Percentiles rank a stretch among this genome's conserved stretches.
These are phyloP conservation scores for Diadumene lineata DNA, from an alignment of 92 coral and sea anemone species.

Conservation along the genomic window DNA sequence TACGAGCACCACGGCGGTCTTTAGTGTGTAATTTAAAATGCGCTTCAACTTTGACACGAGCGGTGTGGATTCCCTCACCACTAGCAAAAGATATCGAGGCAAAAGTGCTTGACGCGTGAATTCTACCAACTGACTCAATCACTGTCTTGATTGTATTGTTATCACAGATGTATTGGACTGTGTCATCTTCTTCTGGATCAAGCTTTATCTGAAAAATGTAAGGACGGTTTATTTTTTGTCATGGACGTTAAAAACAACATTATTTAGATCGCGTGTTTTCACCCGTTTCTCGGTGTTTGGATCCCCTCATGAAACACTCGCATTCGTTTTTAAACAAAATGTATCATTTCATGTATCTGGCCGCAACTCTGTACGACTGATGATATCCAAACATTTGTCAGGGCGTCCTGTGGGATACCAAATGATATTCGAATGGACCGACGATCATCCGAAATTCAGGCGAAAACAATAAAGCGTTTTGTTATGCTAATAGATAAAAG, in stretches of 20 bases:
- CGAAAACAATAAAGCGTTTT: too few relatives aligned
- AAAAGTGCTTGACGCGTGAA: conserved; percentile 94
- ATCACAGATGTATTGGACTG: conserved; percentile 83
- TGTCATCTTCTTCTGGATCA: conserved; percentile 96
- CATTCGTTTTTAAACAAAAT: too few relatives aligned
- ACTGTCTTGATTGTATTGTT: conserved; percentile 58
- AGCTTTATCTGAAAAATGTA: conserved; percentile 20
- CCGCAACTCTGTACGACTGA: too few relatives aligned
- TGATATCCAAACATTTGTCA: too few relatives aligned
- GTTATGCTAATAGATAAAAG: too few relatives aligned
- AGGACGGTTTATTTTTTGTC: not conserved
- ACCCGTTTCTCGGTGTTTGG: too few relatives aligned
- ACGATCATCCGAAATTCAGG: too few relatives aligned
- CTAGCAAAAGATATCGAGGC: conserved; percentile 97
- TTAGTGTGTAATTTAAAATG: conserved; percentile 86
- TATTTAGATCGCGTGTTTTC: too few relatives aligned
- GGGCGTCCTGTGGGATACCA: too few relatives aligned
- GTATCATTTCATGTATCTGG: too few relatives aligned
- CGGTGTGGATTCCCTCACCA: conserved; percentile 95
- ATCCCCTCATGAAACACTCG: too few relatives aligned
- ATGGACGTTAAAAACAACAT: not conserved
- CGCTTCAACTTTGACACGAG: conserved; percentile 93
- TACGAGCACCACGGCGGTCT: conserved; percentile 94
- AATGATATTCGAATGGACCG: too few relatives aligned
- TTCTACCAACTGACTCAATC: conserved; percentile 73